Conservation (phyloP, 2,113 vertebrate species). For the Turdus rufiventris region DNA sequence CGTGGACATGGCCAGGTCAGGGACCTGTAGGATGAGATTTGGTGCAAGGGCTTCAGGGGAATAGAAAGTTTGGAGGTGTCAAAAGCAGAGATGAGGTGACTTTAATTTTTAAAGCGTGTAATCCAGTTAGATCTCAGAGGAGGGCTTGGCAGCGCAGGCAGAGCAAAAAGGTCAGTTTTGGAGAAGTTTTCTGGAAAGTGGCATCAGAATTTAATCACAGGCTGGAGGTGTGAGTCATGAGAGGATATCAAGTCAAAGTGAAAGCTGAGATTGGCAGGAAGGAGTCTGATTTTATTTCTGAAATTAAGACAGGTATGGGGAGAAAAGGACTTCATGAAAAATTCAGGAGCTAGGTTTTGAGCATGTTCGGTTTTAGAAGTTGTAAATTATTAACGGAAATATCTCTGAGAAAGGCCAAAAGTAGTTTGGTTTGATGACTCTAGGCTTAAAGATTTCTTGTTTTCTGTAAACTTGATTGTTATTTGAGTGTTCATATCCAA, state of each 20-base stretch:
- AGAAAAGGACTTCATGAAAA: conserved; percentile 3
- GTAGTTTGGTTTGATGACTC: neutral
- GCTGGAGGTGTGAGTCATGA: conserved; percentile 24
- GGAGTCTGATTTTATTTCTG: neutral
- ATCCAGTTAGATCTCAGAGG: neutral
- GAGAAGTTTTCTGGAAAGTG: neutral
- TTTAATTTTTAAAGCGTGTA: neutral
- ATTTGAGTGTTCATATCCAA: neutral
- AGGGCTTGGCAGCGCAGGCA: neutral
- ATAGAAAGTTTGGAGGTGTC: neutral
- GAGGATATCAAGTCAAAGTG: neutral
- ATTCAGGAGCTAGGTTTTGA: neutral
- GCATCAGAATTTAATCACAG: conserved; percentile 21
- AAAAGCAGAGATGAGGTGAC: neutral
- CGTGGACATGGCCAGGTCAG: neutral
- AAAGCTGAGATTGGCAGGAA: neutral
- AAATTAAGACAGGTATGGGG: conserved; percentile 3
- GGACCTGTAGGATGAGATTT: neutral
- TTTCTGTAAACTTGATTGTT: neutral
- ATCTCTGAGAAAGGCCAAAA: neutral
- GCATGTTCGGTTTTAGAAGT: neutral
- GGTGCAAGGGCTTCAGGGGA: neutral
- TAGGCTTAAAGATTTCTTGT: neutral
- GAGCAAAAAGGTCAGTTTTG: conserved; percentile 27
- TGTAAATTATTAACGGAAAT: conserved; percentile 16